Percentiles rank a stretch among this genome's conserved stretches.
Conservation (phyloP, 64 coral and sea anemone species). For the Cladopsammia gracilis region DNA sequence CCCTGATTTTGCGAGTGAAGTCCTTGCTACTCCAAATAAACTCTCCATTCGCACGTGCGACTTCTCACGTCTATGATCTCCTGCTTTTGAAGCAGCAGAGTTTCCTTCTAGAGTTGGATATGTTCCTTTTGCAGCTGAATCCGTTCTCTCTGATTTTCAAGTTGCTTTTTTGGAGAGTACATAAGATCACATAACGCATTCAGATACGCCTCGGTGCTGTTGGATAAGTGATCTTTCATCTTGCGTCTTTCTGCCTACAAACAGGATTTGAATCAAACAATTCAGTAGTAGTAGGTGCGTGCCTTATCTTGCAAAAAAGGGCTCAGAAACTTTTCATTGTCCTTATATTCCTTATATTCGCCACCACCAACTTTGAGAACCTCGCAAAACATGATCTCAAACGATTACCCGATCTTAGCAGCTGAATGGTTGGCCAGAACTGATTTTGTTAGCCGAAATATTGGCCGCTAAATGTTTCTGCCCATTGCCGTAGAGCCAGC, state of each 20-base stretch:
- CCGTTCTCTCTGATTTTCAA: conserved; percentile 86
- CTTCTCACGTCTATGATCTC: conserved; percentile 90
- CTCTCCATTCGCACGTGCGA: conserved; percentile 84
- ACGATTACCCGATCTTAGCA: too few relatives aligned
- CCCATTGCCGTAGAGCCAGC: too few relatives aligned
- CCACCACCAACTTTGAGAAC: too few relatives aligned
- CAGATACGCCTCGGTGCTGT: conserved; percentile 67
- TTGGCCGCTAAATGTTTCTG: too few relatives aligned
- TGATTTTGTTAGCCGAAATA: too few relatives aligned
- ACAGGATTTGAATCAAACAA: too few relatives aligned
- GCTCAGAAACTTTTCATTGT: too few relatives aligned
- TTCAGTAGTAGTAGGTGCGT: too few relatives aligned
- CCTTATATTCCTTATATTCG: too few relatives aligned
- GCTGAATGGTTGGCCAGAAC: too few relatives aligned
- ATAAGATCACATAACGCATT: conserved; percentile 74
- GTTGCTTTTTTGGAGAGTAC: conserved; percentile 79
- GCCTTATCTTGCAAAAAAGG: too few relatives aligned
- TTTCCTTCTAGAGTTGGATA: conserved; percentile 95
- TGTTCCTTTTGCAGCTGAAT: conserved; percentile 98
- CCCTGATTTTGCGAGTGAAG: conserved; percentile 85
- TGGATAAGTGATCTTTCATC: conserved; percentile 81
- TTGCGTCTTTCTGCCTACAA: conserved; percentile 82
- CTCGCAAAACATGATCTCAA: too few relatives aligned
- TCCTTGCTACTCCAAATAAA: conserved; percentile 90
- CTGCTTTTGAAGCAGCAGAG: conserved; percentile 78